Base-by-base conservation (phyloP, 2,888 invertebrate genomes). In the Agrilus biguttatus region DNA sequence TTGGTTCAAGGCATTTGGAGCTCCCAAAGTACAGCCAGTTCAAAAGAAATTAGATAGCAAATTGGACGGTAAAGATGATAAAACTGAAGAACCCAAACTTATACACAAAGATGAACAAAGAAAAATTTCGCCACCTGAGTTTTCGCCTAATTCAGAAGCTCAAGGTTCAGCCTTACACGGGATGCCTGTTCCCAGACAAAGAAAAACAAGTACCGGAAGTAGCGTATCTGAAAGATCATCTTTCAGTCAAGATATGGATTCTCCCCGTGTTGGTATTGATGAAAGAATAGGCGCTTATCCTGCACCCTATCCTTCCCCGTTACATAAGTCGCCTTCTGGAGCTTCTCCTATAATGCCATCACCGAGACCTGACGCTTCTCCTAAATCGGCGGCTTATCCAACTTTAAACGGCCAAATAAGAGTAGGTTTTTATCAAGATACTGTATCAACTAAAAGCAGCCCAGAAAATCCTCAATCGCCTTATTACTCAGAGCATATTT, bases 1-100 rank as follows among this genome's bases (percentile, higher is more conserved):
- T 23, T 91, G 90, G 90, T 86, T 90, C 49, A 89, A 88, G 65
- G 90, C 90, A 0, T 90, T 91, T 60, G 89, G 90, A 8, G 83
- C 84, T 1, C 89, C 90, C 1, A 88, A 88, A 65, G 74, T 71
- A 47, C 69, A 75, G 46, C 60, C 71, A 2, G 53, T 60, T 1
- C 53, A 53, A 19, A 61, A 66, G 45, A 53, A 57, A 34, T 69
- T 69, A 8, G 74, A 73, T 23, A 41, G 51, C 5, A 52, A 70
- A 60, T 49, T 46, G 44, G 52, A 55, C 49, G 40, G 13, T 59
- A 74, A 60, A 53, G 61, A 62, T 45, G 56, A 50, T 54, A 50
- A 43, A 33, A 44, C 43, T 14, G 52, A 52, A 12, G 55, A 55
- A 14, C 8, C 23, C 2, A 45, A 45, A 23, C 17, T 17, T 33